A percentile compares a stretch with the other conserved stretches of the same genome.
Conservation (phyloP, 2,113 vertebrate species). For the Australoheros scitulus region DNA sequence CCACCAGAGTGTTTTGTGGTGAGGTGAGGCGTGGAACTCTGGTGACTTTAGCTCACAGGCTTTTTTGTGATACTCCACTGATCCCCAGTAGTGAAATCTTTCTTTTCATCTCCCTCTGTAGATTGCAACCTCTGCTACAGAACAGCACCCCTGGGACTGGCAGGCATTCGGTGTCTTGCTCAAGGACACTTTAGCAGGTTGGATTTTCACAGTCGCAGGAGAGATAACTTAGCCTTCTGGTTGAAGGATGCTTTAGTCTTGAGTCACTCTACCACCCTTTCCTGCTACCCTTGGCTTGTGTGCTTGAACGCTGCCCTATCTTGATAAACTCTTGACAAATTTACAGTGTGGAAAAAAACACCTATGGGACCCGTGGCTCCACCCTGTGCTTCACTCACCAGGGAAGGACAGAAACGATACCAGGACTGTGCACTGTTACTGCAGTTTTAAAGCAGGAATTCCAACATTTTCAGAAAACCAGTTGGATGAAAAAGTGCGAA, state of each 20-base stretch:
- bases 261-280: constrained; percentile 27
- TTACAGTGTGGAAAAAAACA: constrained; percentile 23
- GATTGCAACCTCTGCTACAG: constrained; percentile 14
- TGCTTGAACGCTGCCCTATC: constrained; percentile 13
- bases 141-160: constrained; percentile 37
- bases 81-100: constrained; percentile 45
- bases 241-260: constrained; percentile 38
- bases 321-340: constrained; percentile 48
- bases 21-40: constrained; percentile 65
- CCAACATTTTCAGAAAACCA: background rate
- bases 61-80: constrained; percentile 56
- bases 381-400: background rate
- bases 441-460: background rate
- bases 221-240: constrained; percentile 34
- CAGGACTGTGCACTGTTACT: background rate
- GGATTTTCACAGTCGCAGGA: constrained; percentile 22
- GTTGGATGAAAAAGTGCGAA: background rate
- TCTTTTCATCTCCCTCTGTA: constrained; percentile 21
- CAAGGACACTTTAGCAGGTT: constrained; percentile 55
- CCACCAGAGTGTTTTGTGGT: constrained; percentile 68
- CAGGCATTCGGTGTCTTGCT: constrained; percentile 44
- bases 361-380: constrained; percentile 17
- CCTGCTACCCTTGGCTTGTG: constrained; percentile 6
- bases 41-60: constrained; percentile 60
- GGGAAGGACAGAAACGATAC: background rate